Percentiles rank a stretch among this genome's conserved stretches.
Conservation (phyloP, 2,797 vertebrate species). For the Lemur catta region DNA sequence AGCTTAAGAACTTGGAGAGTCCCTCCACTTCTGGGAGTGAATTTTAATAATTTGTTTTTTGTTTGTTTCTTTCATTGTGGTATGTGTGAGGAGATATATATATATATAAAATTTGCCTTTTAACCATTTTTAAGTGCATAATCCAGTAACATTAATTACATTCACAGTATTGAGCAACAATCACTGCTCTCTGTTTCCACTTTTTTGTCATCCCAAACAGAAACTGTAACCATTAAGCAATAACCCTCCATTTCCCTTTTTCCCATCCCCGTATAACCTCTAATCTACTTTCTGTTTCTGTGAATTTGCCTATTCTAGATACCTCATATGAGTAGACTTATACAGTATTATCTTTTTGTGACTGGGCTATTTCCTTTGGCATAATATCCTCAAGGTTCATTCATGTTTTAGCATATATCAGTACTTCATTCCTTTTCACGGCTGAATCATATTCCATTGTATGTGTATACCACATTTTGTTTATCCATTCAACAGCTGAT, state of each 20-base stretch:
- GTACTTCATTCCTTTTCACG: not conserved
- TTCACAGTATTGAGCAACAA: not conserved
- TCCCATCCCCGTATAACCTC: not conserved
- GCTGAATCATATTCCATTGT: not conserved
- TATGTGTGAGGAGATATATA: not conserved
- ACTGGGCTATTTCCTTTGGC: not conserved
- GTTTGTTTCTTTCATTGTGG: not conserved
- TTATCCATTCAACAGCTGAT: not conserved
- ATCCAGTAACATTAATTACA: not conserved
- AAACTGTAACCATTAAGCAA: not conserved
- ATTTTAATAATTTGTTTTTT: conserved; percentile 15
- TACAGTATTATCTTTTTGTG: not conserved
- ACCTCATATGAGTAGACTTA: not conserved
- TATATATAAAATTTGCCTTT: not conserved
- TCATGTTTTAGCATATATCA: not conserved
- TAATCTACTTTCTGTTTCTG: not conserved
- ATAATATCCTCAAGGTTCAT: not conserved
- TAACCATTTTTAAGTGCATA: not conserved
- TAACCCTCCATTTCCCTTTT: not conserved
- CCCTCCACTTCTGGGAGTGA: not conserved
- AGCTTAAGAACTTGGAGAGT: conserved; percentile 9
- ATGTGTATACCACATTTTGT: not conserved
- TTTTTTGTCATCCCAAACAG: conserved; percentile 10
- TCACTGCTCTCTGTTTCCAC: not conserved
- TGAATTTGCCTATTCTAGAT: conserved; percentile 13